These are phyloP conservation scores for Nothocercus julius DNA, from an alignment of 2,113 vertebrate genomes.

Conservation along the genomic window DNA sequence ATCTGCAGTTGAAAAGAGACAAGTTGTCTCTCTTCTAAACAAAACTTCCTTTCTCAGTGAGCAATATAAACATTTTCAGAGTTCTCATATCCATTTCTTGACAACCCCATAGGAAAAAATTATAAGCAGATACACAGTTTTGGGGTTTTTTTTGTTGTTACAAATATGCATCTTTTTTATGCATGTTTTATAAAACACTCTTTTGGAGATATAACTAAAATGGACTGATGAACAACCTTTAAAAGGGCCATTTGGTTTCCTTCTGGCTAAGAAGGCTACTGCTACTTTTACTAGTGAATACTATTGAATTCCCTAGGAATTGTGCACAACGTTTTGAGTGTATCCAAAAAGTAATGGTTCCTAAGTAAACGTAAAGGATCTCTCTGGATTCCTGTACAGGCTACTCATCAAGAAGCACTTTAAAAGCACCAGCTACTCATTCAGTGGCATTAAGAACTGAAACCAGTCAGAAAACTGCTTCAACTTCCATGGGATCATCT, in stretches of 20 bases:
- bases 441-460: not conserved
- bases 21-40: not conserved
- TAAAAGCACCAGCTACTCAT: conserved; percentile 8
- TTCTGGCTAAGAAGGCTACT: not conserved
- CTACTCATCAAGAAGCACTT: conserved; percentile 25
- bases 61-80: not conserved
- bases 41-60: not conserved
- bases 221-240: not conserved
- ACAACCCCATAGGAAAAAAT: not conserved
- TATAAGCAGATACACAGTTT: not conserved
- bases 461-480: not conserved
- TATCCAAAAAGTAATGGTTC: not conserved
- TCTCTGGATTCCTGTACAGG: not conserved
- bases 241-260: not conserved
- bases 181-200: not conserved
- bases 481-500: not conserved
- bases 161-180: not conserved
- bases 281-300: not conserved
- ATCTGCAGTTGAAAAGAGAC: not conserved
- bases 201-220: not conserved
- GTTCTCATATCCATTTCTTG: not conserved
- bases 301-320: not conserved
- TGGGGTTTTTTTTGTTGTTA: not conserved
- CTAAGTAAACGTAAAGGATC: not conserved
- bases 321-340: not conserved